Evolutionary conservation across 2,113 vertebrate genomes (phyloP).

Genomic region (Lamprotornis superbus): DNA sequence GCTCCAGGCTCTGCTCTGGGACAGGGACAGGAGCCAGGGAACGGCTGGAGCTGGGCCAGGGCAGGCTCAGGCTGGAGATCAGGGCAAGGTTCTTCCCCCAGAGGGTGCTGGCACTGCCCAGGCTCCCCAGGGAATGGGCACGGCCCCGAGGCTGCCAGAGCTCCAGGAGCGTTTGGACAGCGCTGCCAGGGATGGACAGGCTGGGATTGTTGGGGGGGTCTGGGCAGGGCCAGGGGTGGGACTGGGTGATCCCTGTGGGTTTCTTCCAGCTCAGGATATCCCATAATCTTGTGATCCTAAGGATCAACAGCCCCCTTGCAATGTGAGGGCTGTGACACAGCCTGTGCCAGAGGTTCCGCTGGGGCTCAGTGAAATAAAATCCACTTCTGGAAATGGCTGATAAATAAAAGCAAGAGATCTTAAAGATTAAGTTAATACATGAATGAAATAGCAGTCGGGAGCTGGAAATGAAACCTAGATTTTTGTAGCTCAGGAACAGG

Average conservation of each 20-base stretch:
- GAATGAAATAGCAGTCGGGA: constrained; percentile 18
- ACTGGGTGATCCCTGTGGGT: rapidly evolving
- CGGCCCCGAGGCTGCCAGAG: too few relatives aligned
- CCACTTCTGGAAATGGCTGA: constrained; percentile 13
- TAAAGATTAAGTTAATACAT: neutral
- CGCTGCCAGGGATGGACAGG: neutral
- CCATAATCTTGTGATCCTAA: too few relatives aligned
- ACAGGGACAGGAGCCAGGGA: neutral
- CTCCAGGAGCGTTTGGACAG: neutral
- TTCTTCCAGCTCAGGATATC: neutral
- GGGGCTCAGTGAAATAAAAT: constrained; percentile 3
- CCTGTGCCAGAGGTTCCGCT: neutral
- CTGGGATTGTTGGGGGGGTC: neutral
- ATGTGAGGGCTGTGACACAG: neutral
- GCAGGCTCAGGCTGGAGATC: rapidly evolving
- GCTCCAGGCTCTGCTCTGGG: neutral
- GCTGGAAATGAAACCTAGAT: constrained; percentile 15
- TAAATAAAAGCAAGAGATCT: constrained; percentile 42
- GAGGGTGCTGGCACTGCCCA: too few relatives aligned
- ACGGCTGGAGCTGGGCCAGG: neutral
- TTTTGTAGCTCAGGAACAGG: neutral
- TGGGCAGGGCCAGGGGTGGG: rapidly evolving
- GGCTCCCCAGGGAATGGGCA: too few relatives aligned
- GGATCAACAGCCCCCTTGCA: neutral
- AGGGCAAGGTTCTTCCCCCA: neutral